Evolutionary conservation across 2,113 vertebrate genomes (phyloP).

Genomic region (Psophia crepitans): DNA sequence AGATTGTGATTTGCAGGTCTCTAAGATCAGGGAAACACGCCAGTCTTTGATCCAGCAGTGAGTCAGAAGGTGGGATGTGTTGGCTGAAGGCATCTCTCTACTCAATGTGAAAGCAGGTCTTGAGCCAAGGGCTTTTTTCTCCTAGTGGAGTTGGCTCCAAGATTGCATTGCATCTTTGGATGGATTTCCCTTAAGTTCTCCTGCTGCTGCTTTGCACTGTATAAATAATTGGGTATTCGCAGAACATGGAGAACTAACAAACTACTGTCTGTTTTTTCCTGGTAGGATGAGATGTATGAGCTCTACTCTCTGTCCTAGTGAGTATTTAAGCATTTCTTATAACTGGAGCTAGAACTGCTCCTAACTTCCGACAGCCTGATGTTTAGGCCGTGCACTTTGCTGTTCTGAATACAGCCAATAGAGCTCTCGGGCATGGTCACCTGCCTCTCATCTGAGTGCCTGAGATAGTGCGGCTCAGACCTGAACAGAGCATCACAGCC

Average conservation of each 20-base stretch:
- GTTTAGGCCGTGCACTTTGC: neutral
- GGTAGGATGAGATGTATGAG: neutral
- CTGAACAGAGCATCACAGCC: neutral
- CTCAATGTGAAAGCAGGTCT: neutral
- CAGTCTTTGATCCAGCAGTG: neutral
- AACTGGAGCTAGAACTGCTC: neutral
- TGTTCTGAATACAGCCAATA: rapidly evolving
- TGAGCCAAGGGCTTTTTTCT: neutral
- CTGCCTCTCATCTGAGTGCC: neutral
- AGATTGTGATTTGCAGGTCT: neutral
- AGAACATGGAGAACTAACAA: neutral
- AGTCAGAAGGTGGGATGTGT: neutral
- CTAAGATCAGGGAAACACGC: neutral
- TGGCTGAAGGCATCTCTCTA: neutral
- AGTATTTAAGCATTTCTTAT: neutral
- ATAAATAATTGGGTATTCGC: neutral
- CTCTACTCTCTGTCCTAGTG: neutral
- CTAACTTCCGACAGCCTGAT: neutral
- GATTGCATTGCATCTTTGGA: neutral
- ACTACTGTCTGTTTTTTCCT: neutral
- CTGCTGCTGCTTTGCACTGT: neutral
- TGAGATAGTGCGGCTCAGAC: neutral
- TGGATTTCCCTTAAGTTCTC: neutral
- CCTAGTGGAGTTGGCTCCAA: neutral
- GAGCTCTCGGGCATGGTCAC: neutral